Evolutionary conservation across 2,113 vertebrate genomes (phyloP).

Genomic region (Chloebia gouldiae): DNA sequence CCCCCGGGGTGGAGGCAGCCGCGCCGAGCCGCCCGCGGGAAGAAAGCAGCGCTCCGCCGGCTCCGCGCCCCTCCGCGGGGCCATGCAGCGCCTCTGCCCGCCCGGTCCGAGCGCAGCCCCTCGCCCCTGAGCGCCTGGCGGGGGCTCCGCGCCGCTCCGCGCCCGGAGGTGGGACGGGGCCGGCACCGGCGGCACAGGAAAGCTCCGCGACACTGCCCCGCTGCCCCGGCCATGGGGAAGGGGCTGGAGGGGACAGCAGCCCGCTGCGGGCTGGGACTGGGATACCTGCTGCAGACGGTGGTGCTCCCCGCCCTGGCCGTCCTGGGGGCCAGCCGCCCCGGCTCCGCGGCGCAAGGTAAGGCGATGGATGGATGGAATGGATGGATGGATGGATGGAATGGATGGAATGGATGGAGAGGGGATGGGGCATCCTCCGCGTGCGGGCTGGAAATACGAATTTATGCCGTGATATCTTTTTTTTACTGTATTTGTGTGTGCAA

Average conservation of each 20-base stretch:
- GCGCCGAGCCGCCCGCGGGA: neutral
- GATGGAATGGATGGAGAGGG: neutral
- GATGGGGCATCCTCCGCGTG: neutral
- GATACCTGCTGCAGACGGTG: slow-evolving; percentile 79
- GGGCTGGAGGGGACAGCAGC: slow-evolving; percentile 80
- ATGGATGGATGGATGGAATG: neutral
- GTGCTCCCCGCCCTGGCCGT: slow-evolving; percentile 83
- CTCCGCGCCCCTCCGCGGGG: neutral
- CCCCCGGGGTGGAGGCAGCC: slow-evolving; percentile 2
- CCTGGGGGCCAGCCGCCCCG: slow-evolving; percentile 77
- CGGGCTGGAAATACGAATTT: neutral
- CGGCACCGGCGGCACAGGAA: neutral
- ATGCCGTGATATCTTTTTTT: too few relatives aligned
- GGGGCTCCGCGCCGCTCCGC: neutral
- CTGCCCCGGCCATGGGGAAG: slow-evolving; percentile 77
- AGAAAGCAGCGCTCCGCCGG: neutral
- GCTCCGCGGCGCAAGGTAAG: slow-evolving; percentile 88
- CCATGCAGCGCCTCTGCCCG: slow-evolving; percentile 17
- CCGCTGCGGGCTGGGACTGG: slow-evolving; percentile 82
- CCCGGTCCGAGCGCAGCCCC: neutral
- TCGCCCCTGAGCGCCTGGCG: neutral
- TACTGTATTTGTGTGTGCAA: too few relatives aligned
- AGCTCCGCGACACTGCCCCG: neutral
- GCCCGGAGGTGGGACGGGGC: neutral
- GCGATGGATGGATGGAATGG: neutral